Conservation (phyloP, 2,888 invertebrate genomes). For the Mystacides longicornis region DNA sequence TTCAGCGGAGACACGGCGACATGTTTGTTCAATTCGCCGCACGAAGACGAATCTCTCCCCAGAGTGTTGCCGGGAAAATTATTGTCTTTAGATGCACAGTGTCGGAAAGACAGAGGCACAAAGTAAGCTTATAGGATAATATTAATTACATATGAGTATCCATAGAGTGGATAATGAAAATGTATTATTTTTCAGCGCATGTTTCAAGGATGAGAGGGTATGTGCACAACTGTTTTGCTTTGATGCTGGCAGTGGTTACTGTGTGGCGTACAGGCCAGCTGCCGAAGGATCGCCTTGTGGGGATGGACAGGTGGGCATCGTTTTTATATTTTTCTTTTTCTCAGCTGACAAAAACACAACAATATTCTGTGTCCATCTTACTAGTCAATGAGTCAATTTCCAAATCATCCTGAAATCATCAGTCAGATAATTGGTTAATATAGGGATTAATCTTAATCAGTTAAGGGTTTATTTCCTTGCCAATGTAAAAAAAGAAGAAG, state of each 20-base stretch:
- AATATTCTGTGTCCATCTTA: too few relatives aligned
- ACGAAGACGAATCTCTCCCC: constrained; percentile 85
- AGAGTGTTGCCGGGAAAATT: constrained; percentile 84
- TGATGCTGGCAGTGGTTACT: constrained; percentile 90
- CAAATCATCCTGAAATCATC: too few relatives aligned
- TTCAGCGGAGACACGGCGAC: constrained; percentile 89
- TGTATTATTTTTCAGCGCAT: constrained; percentile 49
- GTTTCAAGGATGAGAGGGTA: constrained; percentile 85
- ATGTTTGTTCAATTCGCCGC: constrained; percentile 87
- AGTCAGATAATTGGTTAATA: too few relatives aligned
- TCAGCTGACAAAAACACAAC: too few relatives aligned
- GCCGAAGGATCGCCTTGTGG: constrained; percentile 92
- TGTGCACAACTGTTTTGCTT: constrained; percentile 94
- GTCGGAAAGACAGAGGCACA: constrained; percentile 86
- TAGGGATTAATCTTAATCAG: too few relatives aligned
- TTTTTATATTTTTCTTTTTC: too few relatives aligned
- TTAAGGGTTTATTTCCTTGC: too few relatives aligned
- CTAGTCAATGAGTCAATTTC: too few relatives aligned
- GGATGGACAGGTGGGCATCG: constrained; percentile 70
- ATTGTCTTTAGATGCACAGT: constrained; percentile 85
- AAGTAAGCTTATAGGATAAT: constrained; percentile 45
- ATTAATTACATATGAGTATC: background rate
- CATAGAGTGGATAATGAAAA: background rate
- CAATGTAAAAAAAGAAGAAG: too few relatives aligned
- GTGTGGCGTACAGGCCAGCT: constrained; percentile 90